Conservation (phyloP, 2,888 invertebrate species). For the Drosophila formosana region DNA sequence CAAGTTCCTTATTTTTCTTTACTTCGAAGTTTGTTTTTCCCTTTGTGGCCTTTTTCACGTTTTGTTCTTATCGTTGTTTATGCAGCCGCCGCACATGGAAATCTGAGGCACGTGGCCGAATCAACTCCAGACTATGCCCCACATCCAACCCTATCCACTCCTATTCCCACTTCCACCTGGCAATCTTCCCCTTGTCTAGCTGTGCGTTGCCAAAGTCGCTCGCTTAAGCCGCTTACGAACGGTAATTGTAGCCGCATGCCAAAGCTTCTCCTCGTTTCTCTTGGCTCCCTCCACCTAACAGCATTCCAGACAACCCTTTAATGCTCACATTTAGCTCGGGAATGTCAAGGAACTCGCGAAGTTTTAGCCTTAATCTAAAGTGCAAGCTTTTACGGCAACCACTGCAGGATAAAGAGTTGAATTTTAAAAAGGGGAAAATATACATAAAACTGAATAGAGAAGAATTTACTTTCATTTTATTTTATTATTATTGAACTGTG, state of each 20-base stretch:
- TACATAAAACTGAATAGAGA: no score
- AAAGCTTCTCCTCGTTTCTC: neutral
- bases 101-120: conserved; percentile 45
- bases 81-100: conserved; percentile 56
- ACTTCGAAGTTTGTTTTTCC: conserved; percentile 31
- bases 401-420: no score
- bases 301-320: conserved; percentile 49
- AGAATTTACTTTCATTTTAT: no score
- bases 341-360: conserved; percentile 15
- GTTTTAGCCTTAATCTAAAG: conserved; percentile 1
- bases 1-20: conserved; percentile 13
- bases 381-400: neutral
- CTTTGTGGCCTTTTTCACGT: conserved; percentile 6
- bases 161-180: neutral
- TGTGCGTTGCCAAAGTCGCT: conserved; percentile 34
- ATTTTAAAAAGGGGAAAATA: no score
- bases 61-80: conserved; percentile 66
- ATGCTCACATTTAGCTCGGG: conserved; percentile 14
- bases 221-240: conserved; percentile 66
- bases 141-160: conserved; percentile 2
- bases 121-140: conserved; percentile 13
- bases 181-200: conserved; percentile 2
- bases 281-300: conserved; percentile 4
- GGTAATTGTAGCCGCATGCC: conserved; percentile 62
- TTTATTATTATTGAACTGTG: no score